Evolutionary conservation across 2,888 invertebrate genomes (phyloP), one percentile per base, ranked within the genome.

Genomic region (Philereme transversata): DNA sequence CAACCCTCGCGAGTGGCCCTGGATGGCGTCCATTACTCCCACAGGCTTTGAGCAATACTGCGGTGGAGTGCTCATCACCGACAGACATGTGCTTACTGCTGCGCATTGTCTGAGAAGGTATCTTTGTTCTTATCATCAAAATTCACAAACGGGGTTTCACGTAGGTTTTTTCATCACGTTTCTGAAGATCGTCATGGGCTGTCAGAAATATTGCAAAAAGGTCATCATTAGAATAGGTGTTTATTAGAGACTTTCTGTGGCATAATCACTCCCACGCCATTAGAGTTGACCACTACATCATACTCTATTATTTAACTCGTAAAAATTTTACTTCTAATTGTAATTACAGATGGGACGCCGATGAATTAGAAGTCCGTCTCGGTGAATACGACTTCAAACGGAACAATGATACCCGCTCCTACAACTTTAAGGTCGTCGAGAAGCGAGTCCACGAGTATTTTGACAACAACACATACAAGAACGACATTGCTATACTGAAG

Each of bases 61-160:
- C 78, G 97, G 97, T 0, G 97, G 97, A 0, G 95, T 94, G 0
- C 92, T 97, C 47, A 95, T 97, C 67, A 97, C 97, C 0, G 95
- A 96, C 74, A 90, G 94, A 56, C 97, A 97, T 77, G 94, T 97
- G 10, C 90, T 97, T 0, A 97, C 96, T 0, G 96, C 96, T 3
- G 95, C 96, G 1, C 96, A 96, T 76, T 97, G 97, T 76, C 93
- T 94, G 6, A 87, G 93, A 65, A 91, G 92, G 95, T 11, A 45
- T 6, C 4, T 41, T 33, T 11, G n/a, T 7, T 4, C 2, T 40
- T 0, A 10, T 33, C 3, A 41, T 1, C 3, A 5, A 38, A 38
- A 38, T 6, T 3, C 3, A 1, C 5, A 38, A 38, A 38, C 5
- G 36, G 6, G 36, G 36, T 4, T 36, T 4, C 7, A 3, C 3